Conservation (phyloP, 1,140 invertebrate genomes). For the Drosophila subobscura region DNA sequence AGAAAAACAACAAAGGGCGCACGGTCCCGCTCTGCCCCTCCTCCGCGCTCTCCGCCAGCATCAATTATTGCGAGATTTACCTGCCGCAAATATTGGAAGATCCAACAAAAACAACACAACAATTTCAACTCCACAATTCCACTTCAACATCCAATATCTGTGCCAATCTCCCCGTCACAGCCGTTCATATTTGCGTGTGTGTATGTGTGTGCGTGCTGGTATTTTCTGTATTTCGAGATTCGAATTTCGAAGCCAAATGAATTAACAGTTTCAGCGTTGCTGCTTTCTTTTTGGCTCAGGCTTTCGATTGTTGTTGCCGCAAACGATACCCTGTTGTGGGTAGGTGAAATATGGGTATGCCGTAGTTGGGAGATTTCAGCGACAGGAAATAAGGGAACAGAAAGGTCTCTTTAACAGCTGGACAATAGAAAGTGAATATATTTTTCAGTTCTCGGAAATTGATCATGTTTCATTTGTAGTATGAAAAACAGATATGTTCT, state of each 20-base stretch:
- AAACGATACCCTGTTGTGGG: no score
- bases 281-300: conserved; percentile 11
- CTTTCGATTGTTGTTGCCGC: conserved; percentile 2
- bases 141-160: conserved; percentile 19
- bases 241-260: conserved; percentile 13
- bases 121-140: no score
- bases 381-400: no score
- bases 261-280: conserved; percentile 16
- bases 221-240: conserved; percentile 13
- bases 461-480: no score
- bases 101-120: not conserved
- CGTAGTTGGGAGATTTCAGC: no score
- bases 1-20: conserved; percentile 34
- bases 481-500: no score
- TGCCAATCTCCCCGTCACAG: conserved; percentile 33
- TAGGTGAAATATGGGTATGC: no score
- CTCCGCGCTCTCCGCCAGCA: not conserved
- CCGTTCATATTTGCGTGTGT: conserved; percentile 7
- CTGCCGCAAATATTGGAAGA: conserved; percentile 19
- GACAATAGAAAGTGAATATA: not conserved
- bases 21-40: not conserved
- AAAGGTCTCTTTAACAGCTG: no score
- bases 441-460: no score
- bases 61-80: conserved; percentile 42
- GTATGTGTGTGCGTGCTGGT: not conserved